phyloP scores from a whole-genome alignment of 2,113 vertebrate species.

The Axis porcinus region DNA sequence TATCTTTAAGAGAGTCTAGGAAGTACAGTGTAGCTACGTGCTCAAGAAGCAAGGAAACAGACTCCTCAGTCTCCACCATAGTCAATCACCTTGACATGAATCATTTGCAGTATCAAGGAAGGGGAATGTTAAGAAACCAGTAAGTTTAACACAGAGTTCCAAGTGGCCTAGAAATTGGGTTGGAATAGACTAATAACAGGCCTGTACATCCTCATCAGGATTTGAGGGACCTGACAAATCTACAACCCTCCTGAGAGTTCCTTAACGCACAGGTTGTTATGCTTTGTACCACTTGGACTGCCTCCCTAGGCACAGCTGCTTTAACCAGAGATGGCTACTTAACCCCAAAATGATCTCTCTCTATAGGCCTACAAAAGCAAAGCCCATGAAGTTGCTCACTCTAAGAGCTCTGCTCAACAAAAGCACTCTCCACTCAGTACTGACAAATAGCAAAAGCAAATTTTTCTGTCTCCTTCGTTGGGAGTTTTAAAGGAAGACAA shows the following conservation, averaged over 20 bases:
- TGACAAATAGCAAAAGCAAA: not conserved
- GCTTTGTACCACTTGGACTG: not conserved
- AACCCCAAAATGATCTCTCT: not conserved
- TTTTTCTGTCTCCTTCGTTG: not conserved
- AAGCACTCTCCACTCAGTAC: not conserved
- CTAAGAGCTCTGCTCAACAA: not conserved
- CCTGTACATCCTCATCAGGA: not conserved
- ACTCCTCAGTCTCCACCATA: not conserved
- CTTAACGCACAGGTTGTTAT: not conserved
- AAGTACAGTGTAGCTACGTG: not conserved
- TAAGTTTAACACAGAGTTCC: not conserved
- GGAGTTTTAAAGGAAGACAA: not conserved
- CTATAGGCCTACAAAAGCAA: not conserved
- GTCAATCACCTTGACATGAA: not conserved
- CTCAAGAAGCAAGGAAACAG: not conserved
- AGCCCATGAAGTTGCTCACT: not conserved
- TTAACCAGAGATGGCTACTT: not conserved
- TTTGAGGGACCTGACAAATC: not conserved
- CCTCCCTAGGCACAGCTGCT: not conserved
- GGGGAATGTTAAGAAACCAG: not conserved
- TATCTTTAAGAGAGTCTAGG: not conserved
- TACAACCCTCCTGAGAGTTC: not conserved
- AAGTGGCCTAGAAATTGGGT: not conserved
- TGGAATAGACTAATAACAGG: not conserved
- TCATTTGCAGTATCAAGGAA: not conserved